Evolutionary conservation across 2,888 invertebrate genomes (phyloP), one percentile per base, ranked within the genome.

Genomic region (Drosophila mayaguana): DNA sequence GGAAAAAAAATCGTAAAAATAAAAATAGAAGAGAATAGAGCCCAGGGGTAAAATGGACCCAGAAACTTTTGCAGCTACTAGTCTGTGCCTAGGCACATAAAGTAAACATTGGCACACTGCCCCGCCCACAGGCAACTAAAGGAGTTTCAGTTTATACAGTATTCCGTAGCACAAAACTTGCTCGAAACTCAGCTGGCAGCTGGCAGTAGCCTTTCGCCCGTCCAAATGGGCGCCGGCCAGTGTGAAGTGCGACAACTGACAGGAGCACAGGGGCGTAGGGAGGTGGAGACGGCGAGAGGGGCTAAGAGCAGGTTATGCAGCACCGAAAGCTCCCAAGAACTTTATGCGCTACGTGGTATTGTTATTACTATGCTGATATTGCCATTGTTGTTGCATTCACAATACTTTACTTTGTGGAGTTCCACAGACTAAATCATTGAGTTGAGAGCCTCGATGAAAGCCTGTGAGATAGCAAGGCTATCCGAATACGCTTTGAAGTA

Each of bases 81-180:
- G 64, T 48, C 78, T 60, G 54, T 43, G 77, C 54, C 78, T 71
- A 63, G 84, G 87, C 83, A 82, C 78, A 90, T 86, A 91, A 91
- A 90, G 78, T 81, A 91, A 91, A 91, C 90, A 91, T 91, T 91
- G 91, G 89, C 89, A 91, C 71, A 89, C 73, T 69, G 88, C 89
- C 85, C 79, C 80, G 72, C 83, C 89, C 80, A 78, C 73, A 8
- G 48, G 1, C 54, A 48, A 54, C 75, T 51, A 60, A 80, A 71
- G 69, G 71, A 80, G 54, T 65, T 50, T 48, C 61, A 70, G 46
- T 75, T 63, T 81, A 66, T 81, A 59, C 53, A 63, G 76, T 51
- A 66, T 87, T 76, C 72, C 69, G 71, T 68, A 59, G 82, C 66
- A 61, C 59, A 82, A 82, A 84, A 84, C 80, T 84, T 88, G 75